Evolutionary conservation across 2,888 invertebrate species (phyloP).

Genomic region (Philereme transversata): DNA sequence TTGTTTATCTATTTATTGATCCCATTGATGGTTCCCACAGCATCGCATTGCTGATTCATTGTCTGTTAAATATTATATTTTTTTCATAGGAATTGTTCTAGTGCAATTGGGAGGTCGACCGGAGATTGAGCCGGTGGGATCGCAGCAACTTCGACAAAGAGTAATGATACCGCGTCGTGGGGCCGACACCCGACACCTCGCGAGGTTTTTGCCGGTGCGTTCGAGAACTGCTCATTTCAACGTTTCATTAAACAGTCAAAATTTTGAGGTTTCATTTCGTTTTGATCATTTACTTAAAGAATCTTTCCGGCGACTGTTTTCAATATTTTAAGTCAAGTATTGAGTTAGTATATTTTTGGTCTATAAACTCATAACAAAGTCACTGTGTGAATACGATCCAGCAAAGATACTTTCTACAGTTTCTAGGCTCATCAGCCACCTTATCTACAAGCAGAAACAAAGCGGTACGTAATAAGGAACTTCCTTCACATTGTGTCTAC

Average conservation of each 20-base stretch:
- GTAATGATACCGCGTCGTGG: slow-evolving; percentile 54
- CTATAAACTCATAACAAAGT: no score
- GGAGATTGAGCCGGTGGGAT: slow-evolving; percentile 58
- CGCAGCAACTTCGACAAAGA: slow-evolving; percentile 65
- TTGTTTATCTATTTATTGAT: no score
- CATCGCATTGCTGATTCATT: no score
- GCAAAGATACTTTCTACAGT: background rate
- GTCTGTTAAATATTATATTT: no score
- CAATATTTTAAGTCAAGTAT: no score
- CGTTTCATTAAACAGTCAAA: slow-evolving; percentile 5
- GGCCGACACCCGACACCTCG: slow-evolving; percentile 48
- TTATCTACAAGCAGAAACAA: slow-evolving; percentile 19
- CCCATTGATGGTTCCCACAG: no score
- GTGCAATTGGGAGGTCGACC: slow-evolving; percentile 31
- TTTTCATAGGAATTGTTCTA: no score
- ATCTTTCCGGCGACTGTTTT: no score
- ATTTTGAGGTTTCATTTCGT: no score
- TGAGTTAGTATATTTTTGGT: no score
- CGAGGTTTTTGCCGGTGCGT: slow-evolving; percentile 20
- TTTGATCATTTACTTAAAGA: no score
- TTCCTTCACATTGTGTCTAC: slow-evolving; percentile 24
- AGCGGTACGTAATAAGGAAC: slow-evolving; percentile 20
- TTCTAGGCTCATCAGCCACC: background rate
- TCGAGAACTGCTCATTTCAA: slow-evolving; percentile 16
- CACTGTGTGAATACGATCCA: no score